Base-by-base conservation (phyloP, 2,888 invertebrate genomes). In the Diabrotica balteata region DNA sequence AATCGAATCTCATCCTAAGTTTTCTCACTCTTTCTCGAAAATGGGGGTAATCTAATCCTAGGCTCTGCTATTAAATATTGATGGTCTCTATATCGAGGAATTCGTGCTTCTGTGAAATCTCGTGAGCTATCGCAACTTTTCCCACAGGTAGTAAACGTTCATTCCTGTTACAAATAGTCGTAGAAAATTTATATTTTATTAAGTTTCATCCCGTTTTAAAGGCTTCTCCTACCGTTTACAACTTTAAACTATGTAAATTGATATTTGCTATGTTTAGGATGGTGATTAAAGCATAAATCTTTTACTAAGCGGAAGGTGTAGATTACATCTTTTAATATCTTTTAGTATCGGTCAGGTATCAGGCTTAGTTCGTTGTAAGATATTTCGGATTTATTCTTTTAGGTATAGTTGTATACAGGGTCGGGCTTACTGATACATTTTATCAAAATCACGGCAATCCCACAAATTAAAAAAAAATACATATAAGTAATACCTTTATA, bases 21-120 rank as follows among this genome's bases (percentile, higher is more conserved):
- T 59, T 53, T 55, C 66, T 46, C 66, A 57, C 50, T 50, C 54
- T 54, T 61, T 59, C 50, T 45, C 42, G 43, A 59, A 53, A 67
- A 64, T 47, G 55, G 55, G 52, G 60, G 62, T 69, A 63, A 64
- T 70, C 62, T 62, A 67, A 65, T 66, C 59, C 65, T 42, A 54
- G 62, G 62, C 61, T 17, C 46, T 64, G 54, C 50, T 58, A 59
- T 70, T 55, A 70, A 70, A 65, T 67, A 70, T 70, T 70, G 59
- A 70, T 65, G 54, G 59, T 54, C 52, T 49, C 61, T 55, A 63
- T 67, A 63, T 61, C 62, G 62, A 54, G 70, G 55, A 67, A 63
- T 66, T 63, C 67, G 59, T 47, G 58, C 59, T 52, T 43, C 58
- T 51, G 9, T 59, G 55, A 59, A 65, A 65, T 54, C 67, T 61